Percentiles rank a stretch among this genome's conserved stretches.
phyloP scores from a whole-genome alignment of 1,140 invertebrate species.

The Druon quercuslanigerum region DNA sequence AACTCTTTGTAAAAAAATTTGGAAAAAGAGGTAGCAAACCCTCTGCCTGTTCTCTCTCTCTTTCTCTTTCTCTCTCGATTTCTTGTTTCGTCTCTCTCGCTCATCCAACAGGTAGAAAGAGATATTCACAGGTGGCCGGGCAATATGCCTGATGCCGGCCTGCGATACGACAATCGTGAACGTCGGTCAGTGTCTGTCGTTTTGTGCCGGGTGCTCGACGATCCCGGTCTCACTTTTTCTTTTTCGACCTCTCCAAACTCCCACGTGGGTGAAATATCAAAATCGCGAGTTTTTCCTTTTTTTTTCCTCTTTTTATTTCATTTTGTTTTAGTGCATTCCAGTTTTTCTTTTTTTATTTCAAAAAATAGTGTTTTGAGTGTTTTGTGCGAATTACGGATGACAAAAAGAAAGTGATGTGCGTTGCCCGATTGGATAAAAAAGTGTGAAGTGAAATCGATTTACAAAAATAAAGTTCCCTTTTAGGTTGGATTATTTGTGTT shows the following conservation, averaged over 20 bases:
- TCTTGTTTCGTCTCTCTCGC: constrained; percentile 32
- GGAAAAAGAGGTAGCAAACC: not conserved
- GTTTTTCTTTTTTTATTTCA: not conserved
- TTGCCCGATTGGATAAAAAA: too few species aligned
- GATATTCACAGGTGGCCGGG: constrained; percentile 63
- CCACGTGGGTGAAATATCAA: constrained; percentile 37
- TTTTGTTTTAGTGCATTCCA: too few species aligned
- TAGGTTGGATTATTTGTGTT: too few species aligned
- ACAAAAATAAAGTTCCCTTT: too few species aligned
- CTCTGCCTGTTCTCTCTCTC: not conserved
- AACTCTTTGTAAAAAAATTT: too few species aligned
- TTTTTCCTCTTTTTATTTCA: not conserved
- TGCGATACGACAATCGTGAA: constrained; percentile 59
- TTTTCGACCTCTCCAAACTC: constrained; percentile 39
- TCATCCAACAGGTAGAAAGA: constrained; percentile 60
- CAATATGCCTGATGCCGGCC: constrained; percentile 63
- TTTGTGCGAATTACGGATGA: too few species aligned
- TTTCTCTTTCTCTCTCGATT: constrained; percentile 34
- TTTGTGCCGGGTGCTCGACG: constrained; percentile 48
- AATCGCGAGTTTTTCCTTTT: not conserved
- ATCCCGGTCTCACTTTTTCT: constrained; percentile 41
- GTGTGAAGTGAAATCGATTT: too few species aligned
- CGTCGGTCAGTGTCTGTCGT: constrained; percentile 62
- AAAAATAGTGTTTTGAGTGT: not conserved
- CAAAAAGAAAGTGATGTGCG: too few species aligned